These are phyloP conservation scores for Erpetoichthys calabaricus DNA, from an alignment of 2,797 vertebrate genomes.

Conservation along the genomic window DNA sequence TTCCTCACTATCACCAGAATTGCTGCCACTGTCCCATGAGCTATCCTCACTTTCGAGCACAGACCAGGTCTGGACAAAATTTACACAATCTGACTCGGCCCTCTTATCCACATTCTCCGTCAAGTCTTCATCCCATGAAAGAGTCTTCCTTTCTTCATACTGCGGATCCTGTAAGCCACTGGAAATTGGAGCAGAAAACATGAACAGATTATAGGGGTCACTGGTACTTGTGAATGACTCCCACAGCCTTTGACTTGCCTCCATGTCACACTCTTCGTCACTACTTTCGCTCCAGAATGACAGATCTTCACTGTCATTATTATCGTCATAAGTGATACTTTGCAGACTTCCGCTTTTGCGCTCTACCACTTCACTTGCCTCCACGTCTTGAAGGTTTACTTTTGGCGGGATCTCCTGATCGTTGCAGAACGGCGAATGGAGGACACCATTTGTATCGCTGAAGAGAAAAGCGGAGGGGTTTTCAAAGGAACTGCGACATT, in stretches of 20 bases:
- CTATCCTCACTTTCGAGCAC: constrained; percentile 32
- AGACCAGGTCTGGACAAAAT: constrained; percentile 32
- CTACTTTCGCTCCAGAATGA: background rate
- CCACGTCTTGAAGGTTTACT: background rate
- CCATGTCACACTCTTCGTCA: constrained; percentile 28
- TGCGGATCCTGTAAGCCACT: constrained; percentile 25
- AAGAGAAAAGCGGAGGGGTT: no score
- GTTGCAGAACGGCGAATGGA: no score
- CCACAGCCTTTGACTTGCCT: constrained; percentile 39
- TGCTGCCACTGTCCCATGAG: constrained; percentile 47
- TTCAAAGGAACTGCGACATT: no score
- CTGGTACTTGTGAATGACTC: constrained; percentile 41
- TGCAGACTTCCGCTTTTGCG: no score
- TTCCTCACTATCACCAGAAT: constrained; percentile 37
- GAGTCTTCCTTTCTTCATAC: constrained; percentile 6
- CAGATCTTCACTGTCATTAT: constrained; percentile 22
- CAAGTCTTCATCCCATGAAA: constrained; percentile 4
- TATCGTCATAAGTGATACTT: constrained; percentile 17
- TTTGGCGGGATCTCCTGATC: constrained; percentile 24
- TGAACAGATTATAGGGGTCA: constrained; percentile 46
- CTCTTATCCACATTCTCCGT: no score
- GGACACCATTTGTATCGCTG: no score
- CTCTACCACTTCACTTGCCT: background rate
- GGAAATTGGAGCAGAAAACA: constrained; percentile 46
- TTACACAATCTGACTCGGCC: constrained; percentile 17